phyloP scores from a whole-genome alignment of 1,140 invertebrate species.

The Harlomillsia oculata region DNA sequence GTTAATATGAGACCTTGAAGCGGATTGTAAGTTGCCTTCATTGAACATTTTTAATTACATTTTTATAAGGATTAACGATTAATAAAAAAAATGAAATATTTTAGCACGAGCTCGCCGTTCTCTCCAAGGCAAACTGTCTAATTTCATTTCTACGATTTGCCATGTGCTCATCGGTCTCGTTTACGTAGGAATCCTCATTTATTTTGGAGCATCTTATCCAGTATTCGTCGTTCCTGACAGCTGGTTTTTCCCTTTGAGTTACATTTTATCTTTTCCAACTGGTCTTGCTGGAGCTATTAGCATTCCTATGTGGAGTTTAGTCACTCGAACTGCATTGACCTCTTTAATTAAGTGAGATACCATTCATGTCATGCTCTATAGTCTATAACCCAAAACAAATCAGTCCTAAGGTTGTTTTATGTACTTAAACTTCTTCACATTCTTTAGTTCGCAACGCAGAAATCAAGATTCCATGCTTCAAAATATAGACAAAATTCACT shows the following conservation, averaged over 20 bases:
- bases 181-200: conserved; percentile 1
- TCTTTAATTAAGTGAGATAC: background rate
- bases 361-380: background rate
- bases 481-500: background rate
- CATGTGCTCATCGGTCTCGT: background rate
- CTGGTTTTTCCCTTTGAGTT: conserved; percentile 26
- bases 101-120: conserved; percentile 9
- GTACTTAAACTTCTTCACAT: background rate
- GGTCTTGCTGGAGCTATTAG: conserved; percentile 30
- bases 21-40: conserved; percentile 38
- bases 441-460: background rate
- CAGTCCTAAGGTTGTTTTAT: background rate
- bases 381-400: background rate
- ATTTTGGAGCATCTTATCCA: conserved; percentile 9
- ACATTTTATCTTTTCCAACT: conserved; percentile 27
- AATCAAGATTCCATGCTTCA: background rate
- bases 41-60: background rate
- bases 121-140: conserved; percentile 2
- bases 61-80: background rate
- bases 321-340: conserved; percentile 1
- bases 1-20: conserved; percentile 41
- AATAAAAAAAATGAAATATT: conserved; percentile 1
- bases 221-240: conserved; percentile 28
- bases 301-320: conserved; percentile 22
- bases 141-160: background rate